Percentiles rank a stretch among this genome's conserved stretches.
Evolutionary conservation across 2,797 vertebrate species (phyloP).

Genomic region (Craterocephalus amniculus): DNA sequence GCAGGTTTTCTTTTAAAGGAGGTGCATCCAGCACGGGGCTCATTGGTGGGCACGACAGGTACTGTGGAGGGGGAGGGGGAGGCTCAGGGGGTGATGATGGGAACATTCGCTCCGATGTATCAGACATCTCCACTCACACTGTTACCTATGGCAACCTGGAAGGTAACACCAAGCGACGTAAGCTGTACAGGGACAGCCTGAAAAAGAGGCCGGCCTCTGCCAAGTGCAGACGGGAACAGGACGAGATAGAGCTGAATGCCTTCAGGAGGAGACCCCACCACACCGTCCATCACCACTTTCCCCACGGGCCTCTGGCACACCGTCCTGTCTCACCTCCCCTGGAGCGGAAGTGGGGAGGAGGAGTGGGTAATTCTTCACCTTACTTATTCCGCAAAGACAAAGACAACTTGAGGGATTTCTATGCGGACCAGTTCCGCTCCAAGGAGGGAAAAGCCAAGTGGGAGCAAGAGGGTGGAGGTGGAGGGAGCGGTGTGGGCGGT

Average conservation of each 20-base stretch:
- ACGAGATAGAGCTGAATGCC: slow-evolving; percentile 94
- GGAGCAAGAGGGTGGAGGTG: slow-evolving; percentile 92
- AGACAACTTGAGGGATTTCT: slow-evolving; percentile 96
- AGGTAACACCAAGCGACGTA: slow-evolving; percentile 92
- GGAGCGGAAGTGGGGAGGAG: slow-evolving; percentile 83
- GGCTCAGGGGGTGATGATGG: slow-evolving; percentile 88
- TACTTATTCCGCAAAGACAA: slow-evolving; percentile 93
- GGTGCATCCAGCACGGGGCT: slow-evolving; percentile 92
- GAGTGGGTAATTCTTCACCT: slow-evolving; percentile 81
- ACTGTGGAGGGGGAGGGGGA: slow-evolving; percentile 82
- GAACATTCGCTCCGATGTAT: slow-evolving; percentile 93
- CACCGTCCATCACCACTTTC: slow-evolving; percentile 87
- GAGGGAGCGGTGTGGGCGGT: slow-evolving; percentile 80
- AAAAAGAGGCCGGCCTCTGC: slow-evolving; percentile 98
- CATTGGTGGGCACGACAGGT: slow-evolving; percentile 89
- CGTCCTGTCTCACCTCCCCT: slow-evolving; percentile 85
- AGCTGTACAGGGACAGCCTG: slow-evolving; percentile 97
- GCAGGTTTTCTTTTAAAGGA: slow-evolving; percentile 98
- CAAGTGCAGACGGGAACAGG: slow-evolving; percentile 94
- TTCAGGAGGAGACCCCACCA: slow-evolving; percentile 89
- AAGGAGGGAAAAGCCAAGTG: slow-evolving; percentile 95
- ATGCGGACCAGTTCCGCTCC: slow-evolving; percentile 94
- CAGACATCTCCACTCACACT: slow-evolving; percentile 98
- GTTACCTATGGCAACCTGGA: slow-evolving; percentile 99
- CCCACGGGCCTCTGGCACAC: slow-evolving; percentile 81